A percentile compares a stretch with the other conserved stretches of the same genome.
Conservation (phyloP, 2,113 vertebrate species). For the Gobius niger region DNA sequence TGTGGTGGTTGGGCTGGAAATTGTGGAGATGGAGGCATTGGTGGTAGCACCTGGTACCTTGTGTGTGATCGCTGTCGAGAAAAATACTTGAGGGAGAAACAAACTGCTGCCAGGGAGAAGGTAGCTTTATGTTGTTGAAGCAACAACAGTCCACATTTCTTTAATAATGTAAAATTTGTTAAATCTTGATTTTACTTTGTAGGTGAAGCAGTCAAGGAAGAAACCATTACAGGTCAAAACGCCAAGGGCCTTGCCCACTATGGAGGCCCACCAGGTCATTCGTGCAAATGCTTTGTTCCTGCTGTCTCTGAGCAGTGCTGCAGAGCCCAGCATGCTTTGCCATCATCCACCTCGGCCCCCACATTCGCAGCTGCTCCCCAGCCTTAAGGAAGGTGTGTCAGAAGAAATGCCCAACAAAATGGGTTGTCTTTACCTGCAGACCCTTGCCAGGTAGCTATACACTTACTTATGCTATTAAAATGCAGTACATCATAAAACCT, state of each 20-base stretch:
- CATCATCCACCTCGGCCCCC: constrained; percentile 91
- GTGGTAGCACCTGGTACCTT: constrained; percentile 98
- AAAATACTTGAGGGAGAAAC: constrained; percentile 97
- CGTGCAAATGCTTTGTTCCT: constrained; percentile 95
- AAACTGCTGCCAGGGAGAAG: constrained; percentile 96
- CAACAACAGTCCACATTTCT: background rate
- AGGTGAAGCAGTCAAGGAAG: constrained; percentile 97
- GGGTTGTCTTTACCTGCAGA: constrained; percentile 96
- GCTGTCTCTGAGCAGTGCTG: constrained; percentile 93
- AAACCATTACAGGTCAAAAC: constrained; percentile 97
- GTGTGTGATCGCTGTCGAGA: constrained; percentile 97
- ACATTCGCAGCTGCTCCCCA: constrained; percentile 91
- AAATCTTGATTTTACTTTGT: constrained; percentile 1
- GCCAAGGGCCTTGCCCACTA: constrained; percentile 91
- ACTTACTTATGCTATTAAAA: background rate
- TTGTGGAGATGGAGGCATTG: constrained; percentile 96
- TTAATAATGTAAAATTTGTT: background rate
- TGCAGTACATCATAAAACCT: background rate
- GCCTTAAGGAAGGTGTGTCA: constrained; percentile 94
- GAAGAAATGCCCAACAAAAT: constrained; percentile 95
- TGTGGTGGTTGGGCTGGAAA: constrained; percentile 99
- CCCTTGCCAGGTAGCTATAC: constrained; percentile 83
- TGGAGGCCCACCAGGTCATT: constrained; percentile 99
- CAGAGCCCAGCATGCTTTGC: constrained; percentile 92
- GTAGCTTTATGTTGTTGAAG: constrained; percentile 63